Conservation (phyloP, 2,113 vertebrate species). For the Hiodon tergisus region DNA sequence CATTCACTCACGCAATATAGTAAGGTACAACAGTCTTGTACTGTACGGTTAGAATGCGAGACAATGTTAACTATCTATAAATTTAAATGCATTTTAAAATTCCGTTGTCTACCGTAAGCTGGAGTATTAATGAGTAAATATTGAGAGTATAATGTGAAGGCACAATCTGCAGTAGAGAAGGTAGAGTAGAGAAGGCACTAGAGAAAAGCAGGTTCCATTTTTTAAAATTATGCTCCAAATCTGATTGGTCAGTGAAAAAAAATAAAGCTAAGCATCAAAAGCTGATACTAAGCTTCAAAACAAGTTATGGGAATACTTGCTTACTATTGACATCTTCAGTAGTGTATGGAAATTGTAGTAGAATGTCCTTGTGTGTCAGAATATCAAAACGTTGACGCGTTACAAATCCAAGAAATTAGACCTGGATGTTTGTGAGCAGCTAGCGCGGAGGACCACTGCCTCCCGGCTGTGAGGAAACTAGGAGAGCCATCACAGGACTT, state of each 20-base stretch:
- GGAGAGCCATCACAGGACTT: neutral
- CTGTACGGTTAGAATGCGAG: no score
- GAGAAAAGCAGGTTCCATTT: no score
- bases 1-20: neutral
- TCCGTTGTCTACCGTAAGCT: no score
- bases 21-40: neutral
- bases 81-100: no score
- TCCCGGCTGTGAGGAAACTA: neutral
- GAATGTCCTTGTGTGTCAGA: neutral
- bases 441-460: neutral
- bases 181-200: no score
- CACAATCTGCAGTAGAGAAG: no score
- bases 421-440: neutral
- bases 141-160: no score
- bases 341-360: neutral
- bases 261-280: neutral
- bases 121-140: no score
- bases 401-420: neutral
- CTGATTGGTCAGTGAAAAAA: neutral
- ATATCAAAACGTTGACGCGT: slow-evolving; percentile 10
- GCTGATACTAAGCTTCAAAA: no score
- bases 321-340: neutral
- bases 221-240: neutral
- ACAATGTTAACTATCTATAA: no score
- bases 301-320: no score